Base-by-base conservation (phyloP, 2,888 invertebrate genomes). In the Trachelus tabidus region DNA sequence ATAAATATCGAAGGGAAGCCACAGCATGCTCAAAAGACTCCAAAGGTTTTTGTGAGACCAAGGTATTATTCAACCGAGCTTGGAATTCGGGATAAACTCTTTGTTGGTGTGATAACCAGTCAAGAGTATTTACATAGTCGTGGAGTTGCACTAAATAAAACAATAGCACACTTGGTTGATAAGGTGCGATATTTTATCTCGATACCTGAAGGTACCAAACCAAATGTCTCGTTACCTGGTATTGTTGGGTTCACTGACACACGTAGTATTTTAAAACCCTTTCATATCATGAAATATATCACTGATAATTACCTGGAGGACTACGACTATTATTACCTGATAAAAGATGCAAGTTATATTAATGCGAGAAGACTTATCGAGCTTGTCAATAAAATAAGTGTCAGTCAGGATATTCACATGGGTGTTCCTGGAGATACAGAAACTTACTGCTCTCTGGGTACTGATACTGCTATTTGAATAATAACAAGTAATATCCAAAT, bases 11-110 rank as follows among this genome's bases (percentile, higher is more conserved):
- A 92, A 15, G 92, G 89, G 31, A 93, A 93, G 81, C 92, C 92
- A 0, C 88, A 89, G 56, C 91, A 90, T 75, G 92, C 92, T 1
- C 91, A 92, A 81, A 93, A 92, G 84, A 87, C 89, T 82, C 93
- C 93, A 15, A 94, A 94, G 87, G 94, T 94, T 84, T 93, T 97
- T 82, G 93, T 96, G 77, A 94, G 99, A 3, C 98, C 98, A 1
- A 94, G 98, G 34, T 99, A 98, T 92, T 98, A 98, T 89, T 97
- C 97, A 75, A 98, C 98, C 0, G 99, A 99, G 91, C 94, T 99
- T 77, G 98, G 98, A 31, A 98, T 99, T 85, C 94, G 96, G 81
- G 97, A 97, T 83, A 97, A 97, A 88, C 91, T 98, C 23, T 96
- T 98, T 88, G 95, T 98, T 56, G 98, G 96, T 31, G 95, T 98